Conservation (phyloP, 2,797 vertebrate genomes). For the Perodicticus potto region DNA sequence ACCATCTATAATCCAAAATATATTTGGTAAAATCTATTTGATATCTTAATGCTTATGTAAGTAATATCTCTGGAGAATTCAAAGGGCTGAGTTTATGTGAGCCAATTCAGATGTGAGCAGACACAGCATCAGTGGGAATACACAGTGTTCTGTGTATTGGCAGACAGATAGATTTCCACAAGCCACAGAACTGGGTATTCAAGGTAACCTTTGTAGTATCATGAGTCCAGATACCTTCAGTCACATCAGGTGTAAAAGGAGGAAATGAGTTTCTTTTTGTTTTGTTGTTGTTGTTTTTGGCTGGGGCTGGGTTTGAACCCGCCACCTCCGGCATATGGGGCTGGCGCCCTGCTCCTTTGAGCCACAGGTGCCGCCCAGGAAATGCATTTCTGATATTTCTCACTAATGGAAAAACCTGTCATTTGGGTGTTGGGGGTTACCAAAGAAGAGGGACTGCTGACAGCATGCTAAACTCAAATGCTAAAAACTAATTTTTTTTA, state of each 20-base stretch:
- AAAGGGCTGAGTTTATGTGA: not conserved
- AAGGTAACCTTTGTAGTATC: not conserved
- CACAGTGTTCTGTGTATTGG: rapidly evolving
- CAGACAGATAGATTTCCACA: not conserved
- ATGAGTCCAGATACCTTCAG: not conserved
- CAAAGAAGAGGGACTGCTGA: not conserved
- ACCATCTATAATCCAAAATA: not conserved
- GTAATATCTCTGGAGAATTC: not conserved
- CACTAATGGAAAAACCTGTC: not conserved
- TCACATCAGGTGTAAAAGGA: not conserved
- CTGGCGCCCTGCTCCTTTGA: too few relatives aligned
- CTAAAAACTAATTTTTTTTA: not conserved
- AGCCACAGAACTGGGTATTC: not conserved
- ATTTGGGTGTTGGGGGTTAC: not conserved
- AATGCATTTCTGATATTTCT: not conserved
- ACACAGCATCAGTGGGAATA: rapidly evolving
- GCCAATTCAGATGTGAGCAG: not conserved
- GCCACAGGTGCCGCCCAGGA: not conserved
- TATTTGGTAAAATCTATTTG: not conserved
- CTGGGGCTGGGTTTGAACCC: too few relatives aligned
- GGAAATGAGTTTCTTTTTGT: not conserved
- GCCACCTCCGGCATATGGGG: too few relatives aligned
- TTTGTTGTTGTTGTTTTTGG: too few relatives aligned
- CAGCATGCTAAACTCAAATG: not conserved
- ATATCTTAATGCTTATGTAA: not conserved